Evolutionary conservation across 2,113 vertebrate species (phyloP).

Genomic region (Limnothrissa miodon): DNA sequence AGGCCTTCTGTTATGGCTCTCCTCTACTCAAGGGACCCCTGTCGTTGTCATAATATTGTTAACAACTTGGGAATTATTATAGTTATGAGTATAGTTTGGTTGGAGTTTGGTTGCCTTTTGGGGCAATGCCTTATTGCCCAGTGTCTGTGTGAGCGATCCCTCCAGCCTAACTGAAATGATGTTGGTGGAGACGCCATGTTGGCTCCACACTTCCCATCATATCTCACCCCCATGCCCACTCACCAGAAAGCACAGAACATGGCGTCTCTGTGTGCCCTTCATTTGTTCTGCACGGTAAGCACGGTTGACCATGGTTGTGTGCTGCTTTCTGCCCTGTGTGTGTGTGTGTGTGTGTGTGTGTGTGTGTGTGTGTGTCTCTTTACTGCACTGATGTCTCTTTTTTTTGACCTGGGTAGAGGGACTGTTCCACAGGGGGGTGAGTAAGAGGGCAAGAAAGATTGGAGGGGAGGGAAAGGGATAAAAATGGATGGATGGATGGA

Average conservation of each 20-base stretch:
- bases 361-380: not conserved
- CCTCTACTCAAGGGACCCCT: not conserved
- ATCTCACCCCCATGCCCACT: not conserved
- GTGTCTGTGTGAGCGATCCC: not conserved
- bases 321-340: not conserved
- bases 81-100: not conserved
- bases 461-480: not conserved
- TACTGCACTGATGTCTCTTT: not conserved
- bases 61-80: not conserved
- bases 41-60: not conserved
- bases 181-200: not conserved
- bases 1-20: not conserved
- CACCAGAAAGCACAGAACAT: not conserved
- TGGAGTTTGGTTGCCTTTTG: not conserved
- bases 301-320: no score
- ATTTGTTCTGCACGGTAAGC: no score
- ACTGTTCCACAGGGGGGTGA: not conserved
- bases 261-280: not conserved
- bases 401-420: not conserved
- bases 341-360: not conserved
- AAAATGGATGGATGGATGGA: not conserved
- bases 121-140: not conserved
- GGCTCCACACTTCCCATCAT: not conserved
- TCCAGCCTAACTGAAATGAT: not conserved
- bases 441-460: not conserved